phyloP scores from a whole-genome alignment of 1,140 invertebrate genomes.

The Apis dorsata region DNA sequence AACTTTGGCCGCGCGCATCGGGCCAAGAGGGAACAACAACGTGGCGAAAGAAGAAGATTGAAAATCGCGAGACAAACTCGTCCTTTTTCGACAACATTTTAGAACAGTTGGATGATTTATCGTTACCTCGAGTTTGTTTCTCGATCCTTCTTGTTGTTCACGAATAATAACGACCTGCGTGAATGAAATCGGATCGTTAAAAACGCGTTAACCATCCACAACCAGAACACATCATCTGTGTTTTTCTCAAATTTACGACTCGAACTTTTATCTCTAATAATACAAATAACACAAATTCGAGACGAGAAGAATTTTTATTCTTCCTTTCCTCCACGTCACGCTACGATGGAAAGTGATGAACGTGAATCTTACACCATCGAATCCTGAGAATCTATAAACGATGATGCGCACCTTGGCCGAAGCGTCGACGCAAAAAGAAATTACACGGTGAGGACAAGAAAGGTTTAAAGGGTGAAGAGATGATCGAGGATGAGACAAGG shows the following conservation, averaged over 20 bases:
- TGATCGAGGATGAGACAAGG: not conserved
- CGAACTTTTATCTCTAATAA: not conserved
- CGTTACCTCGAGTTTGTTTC: too few species aligned
- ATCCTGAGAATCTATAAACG: slow-evolving; percentile 41
- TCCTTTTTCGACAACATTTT: slow-evolving; percentile 23
- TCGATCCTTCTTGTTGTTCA: too few species aligned
- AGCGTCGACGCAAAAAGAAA: slow-evolving; percentile 7
- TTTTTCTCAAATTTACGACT: not conserved
- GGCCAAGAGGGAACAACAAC: not conserved
- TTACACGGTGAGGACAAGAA: not conserved
- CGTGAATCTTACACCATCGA: slow-evolving; percentile 35
- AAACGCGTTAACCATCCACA: too few species aligned
- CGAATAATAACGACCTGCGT: too few species aligned
- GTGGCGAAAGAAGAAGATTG: too few species aligned
- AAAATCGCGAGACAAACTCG: slow-evolving; percentile 40
- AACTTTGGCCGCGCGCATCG: not conserved
- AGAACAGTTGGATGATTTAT: slow-evolving; percentile 32
- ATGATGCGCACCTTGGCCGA: slow-evolving; percentile 17
- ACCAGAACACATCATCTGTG: too few species aligned
- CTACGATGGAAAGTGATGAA: slow-evolving; percentile 34
- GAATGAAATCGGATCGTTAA: too few species aligned
- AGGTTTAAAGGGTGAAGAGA: not conserved
- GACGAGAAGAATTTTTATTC: not conserved
- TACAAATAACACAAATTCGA: not conserved
- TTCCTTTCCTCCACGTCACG: slow-evolving; percentile 10